These are phyloP conservation scores for Microtus oregoni DNA, from an alignment of 2,113 vertebrate species.

Conservation along the genomic window DNA sequence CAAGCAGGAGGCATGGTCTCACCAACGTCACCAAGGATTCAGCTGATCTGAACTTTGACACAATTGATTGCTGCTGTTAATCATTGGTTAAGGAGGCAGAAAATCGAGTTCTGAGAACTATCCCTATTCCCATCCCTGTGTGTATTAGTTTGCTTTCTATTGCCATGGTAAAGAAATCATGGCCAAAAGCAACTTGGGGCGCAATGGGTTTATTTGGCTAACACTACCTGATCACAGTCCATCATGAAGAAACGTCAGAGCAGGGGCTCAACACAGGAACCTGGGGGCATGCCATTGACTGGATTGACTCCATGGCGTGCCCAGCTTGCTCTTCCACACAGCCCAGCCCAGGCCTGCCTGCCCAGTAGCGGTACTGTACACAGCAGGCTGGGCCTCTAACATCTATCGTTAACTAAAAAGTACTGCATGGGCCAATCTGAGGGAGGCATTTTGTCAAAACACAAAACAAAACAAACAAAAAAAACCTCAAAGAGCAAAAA, in stretches of 20 bases:
- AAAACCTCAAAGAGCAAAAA: not conserved
- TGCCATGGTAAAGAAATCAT: not conserved
- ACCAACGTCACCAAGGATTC: not conserved
- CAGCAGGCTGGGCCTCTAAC: not conserved
- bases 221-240: not conserved
- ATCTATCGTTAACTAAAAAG: not conserved
- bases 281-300: not conserved
- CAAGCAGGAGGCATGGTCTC: not conserved
- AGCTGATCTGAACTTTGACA: slow-evolving; percentile 81
- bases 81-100: slow-evolving; percentile 79
- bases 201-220: not conserved
- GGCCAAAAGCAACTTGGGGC: not conserved
- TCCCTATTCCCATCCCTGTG: not conserved
- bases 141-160: not conserved
- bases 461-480: not conserved
- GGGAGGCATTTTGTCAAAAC: not conserved
- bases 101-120: slow-evolving; percentile 65
- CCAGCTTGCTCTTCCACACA: not conserved
- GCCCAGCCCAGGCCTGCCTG: no score
- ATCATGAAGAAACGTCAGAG: no score
- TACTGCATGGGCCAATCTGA: not conserved
- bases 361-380: not conserved
- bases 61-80: slow-evolving; percentile 84
- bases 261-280: not conserved
- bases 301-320: not conserved